These are phyloP conservation scores for Drosophila fulvimacula DNA, from an alignment of 2,888 invertebrate genomes.

Conservation along the genomic window DNA sequence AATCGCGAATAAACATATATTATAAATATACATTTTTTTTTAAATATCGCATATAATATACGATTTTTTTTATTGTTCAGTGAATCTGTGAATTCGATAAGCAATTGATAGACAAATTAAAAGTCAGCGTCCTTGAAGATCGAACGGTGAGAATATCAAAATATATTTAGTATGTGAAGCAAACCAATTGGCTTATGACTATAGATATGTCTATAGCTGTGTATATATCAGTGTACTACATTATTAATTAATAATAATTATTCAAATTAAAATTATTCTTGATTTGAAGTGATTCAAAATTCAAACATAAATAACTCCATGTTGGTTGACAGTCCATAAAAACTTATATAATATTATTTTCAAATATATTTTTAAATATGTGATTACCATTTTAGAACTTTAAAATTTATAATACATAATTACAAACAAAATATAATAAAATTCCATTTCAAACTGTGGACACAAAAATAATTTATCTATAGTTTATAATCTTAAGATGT, in stretches of 20 bases:
- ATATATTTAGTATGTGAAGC: not conserved
- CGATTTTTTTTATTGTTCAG: conserved; percentile 5
- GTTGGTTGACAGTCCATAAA: not conserved
- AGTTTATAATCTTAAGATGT: too few species aligned
- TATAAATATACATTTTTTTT: not conserved
- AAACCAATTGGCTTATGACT: not conserved
- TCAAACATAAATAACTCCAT: too few species aligned
- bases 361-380: too few species aligned
- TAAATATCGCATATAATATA: not conserved
- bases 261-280: not conserved
- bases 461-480: not conserved
- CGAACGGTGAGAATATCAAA: conserved; percentile 7
- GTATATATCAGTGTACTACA: not conserved
- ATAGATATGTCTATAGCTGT: not conserved
- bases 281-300: not conserved
- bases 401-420: too few species aligned
- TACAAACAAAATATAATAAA: too few species aligned
- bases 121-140: conserved; percentile 17
- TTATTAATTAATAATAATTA: too few species aligned
- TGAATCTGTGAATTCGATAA: conserved; percentile 22
- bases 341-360: not conserved
- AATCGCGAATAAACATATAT: not conserved
- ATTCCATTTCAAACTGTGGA: too few species aligned
- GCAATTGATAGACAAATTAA: not conserved
- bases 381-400: too few species aligned